These are phyloP conservation scores for Hydractinia echinata DNA, from an alignment of 30 jellyfish, hydroid and myxozoan species.

Conservation along the genomic window DNA sequence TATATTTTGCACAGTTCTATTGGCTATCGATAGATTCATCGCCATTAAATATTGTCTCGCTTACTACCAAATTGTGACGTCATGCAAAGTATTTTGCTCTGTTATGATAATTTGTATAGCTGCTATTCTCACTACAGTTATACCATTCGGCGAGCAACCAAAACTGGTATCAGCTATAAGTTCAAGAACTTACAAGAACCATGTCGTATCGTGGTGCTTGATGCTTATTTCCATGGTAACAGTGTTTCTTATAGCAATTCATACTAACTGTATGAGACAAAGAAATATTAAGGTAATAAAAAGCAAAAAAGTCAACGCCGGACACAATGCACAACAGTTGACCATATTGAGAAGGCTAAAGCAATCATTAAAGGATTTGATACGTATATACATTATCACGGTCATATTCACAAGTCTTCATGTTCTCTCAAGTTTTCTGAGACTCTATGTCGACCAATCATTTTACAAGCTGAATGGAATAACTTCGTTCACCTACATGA, in stretches of 20 bases:
- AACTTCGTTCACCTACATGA: not conserved
- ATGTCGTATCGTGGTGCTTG: not conserved
- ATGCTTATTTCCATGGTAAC: not conserved
- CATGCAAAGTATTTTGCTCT: not conserved
- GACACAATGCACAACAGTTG: not conserved
- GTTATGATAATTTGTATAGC: not conserved
- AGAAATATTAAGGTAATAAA: not conserved
- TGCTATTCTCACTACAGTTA: not conserved
- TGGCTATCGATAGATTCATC: not conserved
- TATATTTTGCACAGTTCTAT: slow-evolving; percentile 1
- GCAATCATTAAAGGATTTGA: not conserved
- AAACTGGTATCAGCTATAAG: not conserved
- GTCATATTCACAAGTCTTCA: not conserved
- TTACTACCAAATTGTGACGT: not conserved
- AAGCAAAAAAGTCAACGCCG: not conserved
- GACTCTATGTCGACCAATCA: not conserved
- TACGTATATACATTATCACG: not conserved
- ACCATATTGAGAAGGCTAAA: not conserved
- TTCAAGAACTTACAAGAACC: not conserved
- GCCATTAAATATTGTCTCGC: not conserved
- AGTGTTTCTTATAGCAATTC: not conserved
- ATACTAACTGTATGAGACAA: not conserved
- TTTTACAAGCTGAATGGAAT: not conserved
- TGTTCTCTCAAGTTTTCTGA: not conserved
- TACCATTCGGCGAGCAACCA: not conserved